Conservation (phyloP, 2,113 vertebrate species). For the Podocnemis expansa region DNA sequence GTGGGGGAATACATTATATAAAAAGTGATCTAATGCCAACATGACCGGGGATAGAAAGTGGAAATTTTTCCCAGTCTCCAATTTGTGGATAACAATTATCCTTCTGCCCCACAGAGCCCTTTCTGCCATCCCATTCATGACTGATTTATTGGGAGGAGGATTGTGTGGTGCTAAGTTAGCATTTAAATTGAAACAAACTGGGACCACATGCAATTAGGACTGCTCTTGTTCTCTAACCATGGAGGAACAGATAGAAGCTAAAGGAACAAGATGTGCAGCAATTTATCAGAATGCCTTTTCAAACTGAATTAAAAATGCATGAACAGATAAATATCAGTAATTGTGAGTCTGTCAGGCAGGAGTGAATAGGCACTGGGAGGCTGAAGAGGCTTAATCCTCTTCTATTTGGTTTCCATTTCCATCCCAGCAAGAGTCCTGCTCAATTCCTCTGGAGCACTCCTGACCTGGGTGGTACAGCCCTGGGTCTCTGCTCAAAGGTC, state of each 20-base stretch:
- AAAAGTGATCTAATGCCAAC: background rate
- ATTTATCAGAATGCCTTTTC: background rate
- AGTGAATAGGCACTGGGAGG: background rate
- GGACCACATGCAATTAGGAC: background rate
- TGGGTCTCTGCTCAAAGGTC: background rate
- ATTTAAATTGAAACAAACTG: accelerated
- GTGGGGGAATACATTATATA: background rate
- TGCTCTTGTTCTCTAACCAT: accelerated
- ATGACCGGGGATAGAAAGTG: background rate
- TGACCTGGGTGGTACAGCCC: background rate
- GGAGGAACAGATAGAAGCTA: background rate
- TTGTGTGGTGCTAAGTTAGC: background rate
- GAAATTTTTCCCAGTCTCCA: background rate
- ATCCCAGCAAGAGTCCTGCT: accelerated
- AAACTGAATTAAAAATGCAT: slow-evolving; percentile 11
- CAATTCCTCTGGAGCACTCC: background rate
- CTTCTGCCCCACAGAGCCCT: background rate
- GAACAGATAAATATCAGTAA: background rate
- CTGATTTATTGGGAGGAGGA: slow-evolving; percentile 1
- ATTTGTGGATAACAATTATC: background rate
- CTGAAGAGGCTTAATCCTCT: accelerated
- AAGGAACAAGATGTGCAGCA: accelerated
- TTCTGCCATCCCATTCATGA: background rate
- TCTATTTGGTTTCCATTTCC: accelerated
- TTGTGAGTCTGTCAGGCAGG: accelerated